phyloP scores from a whole-genome alignment of 1,140 invertebrate species.

The Thaumetopoea pityocampa region DNA sequence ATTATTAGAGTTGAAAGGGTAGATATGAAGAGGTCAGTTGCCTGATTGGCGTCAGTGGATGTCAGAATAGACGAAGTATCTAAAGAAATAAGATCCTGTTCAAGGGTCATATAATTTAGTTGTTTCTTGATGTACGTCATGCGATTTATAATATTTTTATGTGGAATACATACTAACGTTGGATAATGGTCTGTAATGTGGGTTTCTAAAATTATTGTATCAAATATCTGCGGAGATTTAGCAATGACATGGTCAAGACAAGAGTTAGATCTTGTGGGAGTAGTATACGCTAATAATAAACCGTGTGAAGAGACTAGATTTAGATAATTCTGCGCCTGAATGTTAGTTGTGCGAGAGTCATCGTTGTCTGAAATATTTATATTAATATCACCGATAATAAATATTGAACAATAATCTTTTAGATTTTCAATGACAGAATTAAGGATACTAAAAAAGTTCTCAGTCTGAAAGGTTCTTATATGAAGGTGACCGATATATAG shows the following conservation, averaged over 20 bases:
- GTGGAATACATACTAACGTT: neutral
- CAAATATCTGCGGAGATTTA: neutral
- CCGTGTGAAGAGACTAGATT: conserved; percentile 5
- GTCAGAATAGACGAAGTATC: neutral
- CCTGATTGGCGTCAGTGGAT: neutral
- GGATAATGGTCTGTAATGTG: conserved; percentile 5
- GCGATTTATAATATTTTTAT: neutral
- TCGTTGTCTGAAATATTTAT: conserved; percentile 6
- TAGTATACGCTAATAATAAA: conserved; percentile 2
- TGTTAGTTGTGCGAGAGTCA: too few species aligned
- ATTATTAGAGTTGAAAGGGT: neutral
- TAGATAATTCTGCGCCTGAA: conserved; percentile 3
- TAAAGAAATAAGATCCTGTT: too few species aligned
- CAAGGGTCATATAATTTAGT: neutral
- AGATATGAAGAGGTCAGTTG: neutral
- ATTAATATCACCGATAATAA: conserved; percentile 12
- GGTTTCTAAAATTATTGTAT: neutral
- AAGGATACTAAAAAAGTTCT: too few species aligned
- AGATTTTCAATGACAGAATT: too few species aligned
- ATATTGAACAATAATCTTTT: too few species aligned
- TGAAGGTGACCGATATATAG: neutral
- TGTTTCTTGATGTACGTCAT: neutral
- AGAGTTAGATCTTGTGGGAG: conserved; percentile 2
- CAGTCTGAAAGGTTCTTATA: neutral
- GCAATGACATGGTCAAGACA: conserved; percentile 12